A percentile compares a stretch with the other conserved stretches of the same genome.
These are phyloP conservation scores for Ramphastos sulfuratus DNA, from an alignment of 2,113 vertebrate genomes.

Conservation along the genomic window DNA sequence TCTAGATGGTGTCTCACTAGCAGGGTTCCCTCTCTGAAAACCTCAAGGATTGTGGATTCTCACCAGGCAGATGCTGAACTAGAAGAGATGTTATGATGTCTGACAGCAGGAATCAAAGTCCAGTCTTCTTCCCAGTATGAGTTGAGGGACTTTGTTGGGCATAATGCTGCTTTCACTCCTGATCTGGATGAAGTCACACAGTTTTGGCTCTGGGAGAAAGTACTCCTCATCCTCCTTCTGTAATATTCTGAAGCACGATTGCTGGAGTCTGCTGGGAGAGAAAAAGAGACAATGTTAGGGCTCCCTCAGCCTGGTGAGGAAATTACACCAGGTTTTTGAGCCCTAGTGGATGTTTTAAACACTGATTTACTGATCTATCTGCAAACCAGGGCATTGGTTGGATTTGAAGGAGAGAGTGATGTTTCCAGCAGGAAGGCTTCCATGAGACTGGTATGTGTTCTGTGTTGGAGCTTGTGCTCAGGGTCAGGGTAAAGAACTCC, in stretches of 20 bases:
- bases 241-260: neutral
- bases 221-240: neutral
- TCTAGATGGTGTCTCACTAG: neutral
- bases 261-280: neutral
- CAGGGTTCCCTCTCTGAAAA: neutral
- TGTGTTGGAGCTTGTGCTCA: neutral
- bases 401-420: neutral
- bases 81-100: neutral
- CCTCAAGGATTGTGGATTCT: neutral
- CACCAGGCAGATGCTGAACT: neutral
- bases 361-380: neutral
- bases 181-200: neutral
- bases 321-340: neutral
- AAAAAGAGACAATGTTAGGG: neutral
- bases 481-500: neutral
- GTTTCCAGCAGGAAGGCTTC: neutral
- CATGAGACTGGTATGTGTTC: neutral
- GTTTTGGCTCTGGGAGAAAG: neutral
- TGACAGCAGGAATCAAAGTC: too few species aligned
- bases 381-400: neutral
- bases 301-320: neutral
- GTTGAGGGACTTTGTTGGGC: neutral
- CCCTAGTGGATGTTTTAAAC: neutral
- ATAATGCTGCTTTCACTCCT: neutral
- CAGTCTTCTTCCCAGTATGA: neutral